Evolutionary conservation across 2,113 vertebrate genomes (phyloP).

Genomic region (Zosterops hypoxanthus): DNA sequence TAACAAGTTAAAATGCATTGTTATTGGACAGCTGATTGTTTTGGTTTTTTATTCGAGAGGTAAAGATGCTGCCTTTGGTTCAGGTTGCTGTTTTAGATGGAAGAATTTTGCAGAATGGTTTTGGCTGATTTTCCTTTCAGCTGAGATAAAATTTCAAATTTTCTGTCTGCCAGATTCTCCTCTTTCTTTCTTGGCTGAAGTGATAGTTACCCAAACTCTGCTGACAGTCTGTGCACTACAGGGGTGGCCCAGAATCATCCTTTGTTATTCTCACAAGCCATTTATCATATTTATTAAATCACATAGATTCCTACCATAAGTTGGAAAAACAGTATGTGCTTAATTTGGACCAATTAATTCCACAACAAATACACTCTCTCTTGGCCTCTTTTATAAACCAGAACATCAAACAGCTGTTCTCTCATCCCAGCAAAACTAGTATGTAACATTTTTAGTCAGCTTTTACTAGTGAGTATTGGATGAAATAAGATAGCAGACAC

Average conservation of each 20-base stretch:
- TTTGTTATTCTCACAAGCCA: conserved; percentile 49
- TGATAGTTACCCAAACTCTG: conserved; percentile 19
- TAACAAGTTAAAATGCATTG: conserved; percentile 13
- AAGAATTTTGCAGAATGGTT: neutral
- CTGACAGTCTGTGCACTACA: neutral
- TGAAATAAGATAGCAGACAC: conserved; percentile 17
- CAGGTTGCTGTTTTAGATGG: neutral
- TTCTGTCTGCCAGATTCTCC: neutral
- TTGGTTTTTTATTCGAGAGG: neutral
- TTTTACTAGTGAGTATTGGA: conserved; percentile 15
- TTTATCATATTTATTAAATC: conserved; percentile 68
- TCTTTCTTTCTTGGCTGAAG: neutral
- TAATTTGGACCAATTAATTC: conserved; percentile 63
- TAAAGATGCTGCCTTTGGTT: neutral
- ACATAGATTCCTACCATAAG: conserved; percentile 50
- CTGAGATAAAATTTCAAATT: neutral
- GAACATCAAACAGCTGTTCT: conserved; percentile 66
- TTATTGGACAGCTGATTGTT: neutral
- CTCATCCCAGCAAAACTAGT: neutral
- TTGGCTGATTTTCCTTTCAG: neutral
- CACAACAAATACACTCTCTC: conserved; percentile 44
- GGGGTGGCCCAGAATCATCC: conserved; percentile 47
- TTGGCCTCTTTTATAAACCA: conserved; percentile 48
- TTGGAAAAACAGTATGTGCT: conserved; percentile 63
- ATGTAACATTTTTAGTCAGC: neutral